These are phyloP conservation scores for Asbolus verrucosus DNA, from an alignment of 1,140 invertebrate species.

Conservation along the genomic window DNA sequence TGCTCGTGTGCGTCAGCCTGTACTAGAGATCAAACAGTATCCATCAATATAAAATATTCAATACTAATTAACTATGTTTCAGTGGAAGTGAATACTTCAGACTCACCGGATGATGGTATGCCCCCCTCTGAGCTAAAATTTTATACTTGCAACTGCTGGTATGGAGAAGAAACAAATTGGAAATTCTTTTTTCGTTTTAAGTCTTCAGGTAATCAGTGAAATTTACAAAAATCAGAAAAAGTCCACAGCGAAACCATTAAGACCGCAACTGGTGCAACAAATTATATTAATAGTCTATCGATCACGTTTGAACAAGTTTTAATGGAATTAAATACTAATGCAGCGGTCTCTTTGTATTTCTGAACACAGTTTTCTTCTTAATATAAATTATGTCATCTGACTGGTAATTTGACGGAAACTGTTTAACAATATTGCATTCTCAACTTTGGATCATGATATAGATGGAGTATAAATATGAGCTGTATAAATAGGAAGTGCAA, in stretches of 20 bases:
- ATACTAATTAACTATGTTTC: slow-evolving; percentile 10
- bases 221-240: slow-evolving; percentile 23
- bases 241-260: slow-evolving; percentile 13
- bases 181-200: not conserved
- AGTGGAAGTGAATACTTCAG: not conserved
- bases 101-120: not conserved
- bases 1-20: not conserved
- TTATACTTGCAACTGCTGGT: not conserved
- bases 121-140: not conserved
- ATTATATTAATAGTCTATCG: slow-evolving; percentile 28
- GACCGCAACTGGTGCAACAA: slow-evolving; percentile 28
- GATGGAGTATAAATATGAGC: not conserved
- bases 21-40: not conserved
- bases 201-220: not conserved
- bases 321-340: slow-evolving; percentile 33
- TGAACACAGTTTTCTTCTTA: slow-evolving; percentile 14
- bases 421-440: slow-evolving; percentile 18
- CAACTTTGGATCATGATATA: slow-evolving; percentile 13
- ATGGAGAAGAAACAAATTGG: not conserved
- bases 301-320: slow-evolving; percentile 32
- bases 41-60: slow-evolving; percentile 6
- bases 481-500: slow-evolving; percentile 1
- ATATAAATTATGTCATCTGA: slow-evolving; percentile 19
- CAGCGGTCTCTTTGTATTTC: slow-evolving; percentile 41
- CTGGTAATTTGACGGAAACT: not conserved